phyloP scores from a whole-genome alignment of 2,888 invertebrate genomes.

The Phortica okadai region DNA sequence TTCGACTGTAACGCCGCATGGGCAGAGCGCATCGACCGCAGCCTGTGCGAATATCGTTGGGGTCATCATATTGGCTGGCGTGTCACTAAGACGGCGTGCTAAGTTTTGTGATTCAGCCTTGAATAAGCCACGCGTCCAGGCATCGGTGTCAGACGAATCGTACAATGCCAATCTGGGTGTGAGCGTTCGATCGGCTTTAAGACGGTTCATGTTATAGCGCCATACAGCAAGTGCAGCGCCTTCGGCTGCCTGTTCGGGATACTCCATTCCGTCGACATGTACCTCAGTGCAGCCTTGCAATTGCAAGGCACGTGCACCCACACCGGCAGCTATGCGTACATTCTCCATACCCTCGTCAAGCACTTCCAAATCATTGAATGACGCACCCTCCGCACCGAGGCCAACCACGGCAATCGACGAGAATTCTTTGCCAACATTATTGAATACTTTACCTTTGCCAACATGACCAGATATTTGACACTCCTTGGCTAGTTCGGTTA shows the following conservation, averaged over 20 bases:
- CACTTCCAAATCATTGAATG: constrained; percentile 80
- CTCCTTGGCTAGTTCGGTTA: background rate
- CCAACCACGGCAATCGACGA: constrained; percentile 80
- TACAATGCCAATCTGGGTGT: constrained; percentile 76
- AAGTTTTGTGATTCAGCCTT: constrained; percentile 84
- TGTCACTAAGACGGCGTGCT: constrained; percentile 82
- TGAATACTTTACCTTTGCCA: constrained; percentile 76
- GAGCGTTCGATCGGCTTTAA: constrained; percentile 71
- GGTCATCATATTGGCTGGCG: constrained; percentile 84
- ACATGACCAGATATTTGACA: constrained; percentile 43
- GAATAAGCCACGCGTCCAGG: constrained; percentile 80
- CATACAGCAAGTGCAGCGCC: constrained; percentile 78
- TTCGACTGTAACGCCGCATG: constrained; percentile 78
- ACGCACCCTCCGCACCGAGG: constrained; percentile 79
- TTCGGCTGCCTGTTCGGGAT: constrained; percentile 81
- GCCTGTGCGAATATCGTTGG: constrained; percentile 83
- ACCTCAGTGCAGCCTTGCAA: constrained; percentile 76
- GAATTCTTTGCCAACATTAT: constrained; percentile 48
- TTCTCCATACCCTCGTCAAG: constrained; percentile 80
- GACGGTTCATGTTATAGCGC: constrained; percentile 80
- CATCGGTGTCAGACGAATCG: constrained; percentile 75
- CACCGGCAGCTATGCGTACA: constrained; percentile 82
- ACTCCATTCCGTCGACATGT: constrained; percentile 79
- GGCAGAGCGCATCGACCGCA: constrained; percentile 81
- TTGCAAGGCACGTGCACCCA: constrained; percentile 75